These are phyloP conservation scores for Epinephelus malabaricus DNA, from an alignment of 2,797 vertebrate genomes.

Conservation along the genomic window DNA sequence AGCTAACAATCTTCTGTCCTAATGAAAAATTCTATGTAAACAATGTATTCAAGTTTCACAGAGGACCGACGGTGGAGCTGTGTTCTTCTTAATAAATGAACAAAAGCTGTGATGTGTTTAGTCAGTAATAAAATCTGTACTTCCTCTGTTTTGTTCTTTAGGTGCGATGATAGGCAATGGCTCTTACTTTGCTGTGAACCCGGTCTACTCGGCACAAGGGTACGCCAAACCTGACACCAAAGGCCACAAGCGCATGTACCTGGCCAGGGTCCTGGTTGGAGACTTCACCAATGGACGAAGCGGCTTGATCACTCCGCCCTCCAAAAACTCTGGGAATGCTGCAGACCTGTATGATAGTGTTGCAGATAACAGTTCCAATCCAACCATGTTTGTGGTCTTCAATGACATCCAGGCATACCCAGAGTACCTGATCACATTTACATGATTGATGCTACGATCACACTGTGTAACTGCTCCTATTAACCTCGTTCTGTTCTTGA, in stretches of 20 bases:
- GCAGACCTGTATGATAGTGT: constrained; percentile 82
- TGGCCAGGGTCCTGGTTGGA: constrained; percentile 81
- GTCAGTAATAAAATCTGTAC: not conserved
- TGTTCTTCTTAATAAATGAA: not conserved
- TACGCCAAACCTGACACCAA: constrained; percentile 48
- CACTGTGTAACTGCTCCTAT: not conserved
- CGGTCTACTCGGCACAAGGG: constrained; percentile 56
- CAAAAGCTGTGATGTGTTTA: not conserved
- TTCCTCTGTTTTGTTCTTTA: constrained; percentile 1
- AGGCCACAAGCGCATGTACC: constrained; percentile 75
- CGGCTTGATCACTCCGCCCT: constrained; percentile 64
- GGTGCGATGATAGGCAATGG: constrained; percentile 76
- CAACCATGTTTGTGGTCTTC: constrained; percentile 81
- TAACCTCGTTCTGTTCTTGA: not conserved
- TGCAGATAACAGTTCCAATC: not conserved
- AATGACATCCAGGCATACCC: constrained; percentile 83
- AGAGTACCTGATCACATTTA: constrained; percentile 83
- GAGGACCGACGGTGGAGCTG: too few species aligned
- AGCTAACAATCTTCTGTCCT: too few species aligned
- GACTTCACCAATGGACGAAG: constrained; percentile 47
- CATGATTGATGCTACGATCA: not conserved
- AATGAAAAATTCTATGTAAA: too few species aligned
- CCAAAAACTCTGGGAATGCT: constrained; percentile 25
- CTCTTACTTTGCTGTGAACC: constrained; percentile 81
- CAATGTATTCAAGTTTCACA: too few species aligned